These are phyloP conservation scores for Odontesthes bonariensis DNA, from an alignment of 2,113 vertebrate genomes.

Conservation along the genomic window DNA sequence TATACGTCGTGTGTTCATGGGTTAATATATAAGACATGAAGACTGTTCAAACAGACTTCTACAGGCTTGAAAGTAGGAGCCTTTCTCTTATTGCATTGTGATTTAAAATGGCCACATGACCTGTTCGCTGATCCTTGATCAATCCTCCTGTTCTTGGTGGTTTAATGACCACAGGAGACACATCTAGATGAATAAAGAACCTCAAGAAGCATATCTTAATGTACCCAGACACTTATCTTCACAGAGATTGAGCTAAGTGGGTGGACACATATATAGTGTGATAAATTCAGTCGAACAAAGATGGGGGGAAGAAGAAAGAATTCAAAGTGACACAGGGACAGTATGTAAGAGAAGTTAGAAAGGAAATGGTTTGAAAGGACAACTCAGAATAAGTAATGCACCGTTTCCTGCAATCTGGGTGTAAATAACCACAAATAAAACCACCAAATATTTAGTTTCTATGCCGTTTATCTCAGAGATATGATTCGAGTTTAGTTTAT, in stretches of 20 bases:
- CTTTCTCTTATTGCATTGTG: constrained; percentile 8
- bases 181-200: constrained; percentile 20
- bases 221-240: constrained; percentile 7
- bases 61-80: neutral
- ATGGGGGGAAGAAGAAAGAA: neutral
- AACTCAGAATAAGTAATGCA: neutral
- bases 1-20: constrained; percentile 2
- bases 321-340: neutral
- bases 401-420: neutral
- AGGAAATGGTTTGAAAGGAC: neutral
- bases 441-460: neutral
- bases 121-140: constrained; percentile 43
- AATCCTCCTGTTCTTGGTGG: constrained; percentile 32
- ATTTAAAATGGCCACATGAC: constrained; percentile 40
- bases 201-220: constrained; percentile 30
- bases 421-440: neutral
- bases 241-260: constrained; percentile 5
- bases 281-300: constrained; percentile 9
- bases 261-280: neutral
- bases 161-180: constrained; percentile 48
- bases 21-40: neutral
- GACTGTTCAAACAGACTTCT: neutral
- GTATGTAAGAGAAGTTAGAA: neutral
- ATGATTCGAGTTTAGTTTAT: too few relatives aligned
- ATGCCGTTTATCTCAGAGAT: too few relatives aligned